Base-by-base conservation (phyloP, 64 coral and sea anemone genomes). In the Exaiptasia diaphana region DNA sequence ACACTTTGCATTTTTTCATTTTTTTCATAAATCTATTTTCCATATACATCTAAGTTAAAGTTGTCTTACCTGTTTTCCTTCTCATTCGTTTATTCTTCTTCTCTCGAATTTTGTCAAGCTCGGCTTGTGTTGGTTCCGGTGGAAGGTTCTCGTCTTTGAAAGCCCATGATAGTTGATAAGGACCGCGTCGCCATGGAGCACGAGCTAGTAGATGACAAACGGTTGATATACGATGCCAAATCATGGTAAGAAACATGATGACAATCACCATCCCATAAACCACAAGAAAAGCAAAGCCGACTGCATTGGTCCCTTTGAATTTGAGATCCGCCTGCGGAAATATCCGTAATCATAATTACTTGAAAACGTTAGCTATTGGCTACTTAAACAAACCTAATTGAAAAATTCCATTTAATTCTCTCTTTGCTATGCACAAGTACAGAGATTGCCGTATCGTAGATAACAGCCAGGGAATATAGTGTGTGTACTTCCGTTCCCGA, bases 201-300 rank as follows among this genome's bases (percentile, higher is more conserved):
- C 95, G 90, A 20, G 95, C 95, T 18, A 99, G 20, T 55, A 99
- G 34, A 57, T 99, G 95, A 77, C 65, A 81, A 27, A 76, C 32
- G 4, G 95, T 99, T 15, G 61, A 61, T 1, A 67, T 40, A 14
- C 95, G 80, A 83, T 99, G 95, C 95, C 95, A 99, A 4, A 99
- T 43, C 4, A 99, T 53, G 5, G 95, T 93, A 41, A 99, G 3
- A 36, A 99, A 99, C 85, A 89, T 84, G n/a, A 99, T 40, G 1
- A 80, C 53, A 11, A 93, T 14, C n/a, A 99, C 29, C 17, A 85
- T n/a, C 1, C 95, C 95, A 49, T 81, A 99, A 4, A 99, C 21
- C 2, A 26, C 34, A 15, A 99, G 90, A 53, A 99, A 99, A 0
- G 73, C 67, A 4, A 99, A 73, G 75, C 95, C 95, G 1, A 99